Conservation (phyloP, 1,140 invertebrate species). For the Meteorus sp. region DNA sequence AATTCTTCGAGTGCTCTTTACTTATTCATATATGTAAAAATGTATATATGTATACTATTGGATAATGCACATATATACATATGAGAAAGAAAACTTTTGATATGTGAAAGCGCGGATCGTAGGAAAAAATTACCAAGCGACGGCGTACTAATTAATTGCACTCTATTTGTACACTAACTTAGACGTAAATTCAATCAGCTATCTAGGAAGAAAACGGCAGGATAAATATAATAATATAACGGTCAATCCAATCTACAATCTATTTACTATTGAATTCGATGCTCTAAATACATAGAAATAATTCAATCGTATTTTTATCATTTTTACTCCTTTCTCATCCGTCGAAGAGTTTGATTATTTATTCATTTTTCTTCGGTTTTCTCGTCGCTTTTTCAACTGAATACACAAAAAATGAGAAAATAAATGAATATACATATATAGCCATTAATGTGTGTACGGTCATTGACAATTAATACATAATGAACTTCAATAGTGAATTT, state of each 20-base stretch:
- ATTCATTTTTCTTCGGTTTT: no score
- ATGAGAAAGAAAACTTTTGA: no score
- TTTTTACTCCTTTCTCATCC: neutral
- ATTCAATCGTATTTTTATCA: neutral
- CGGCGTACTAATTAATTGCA: constrained; percentile 24
- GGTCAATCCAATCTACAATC: no score
- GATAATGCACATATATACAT: constrained; percentile 8
- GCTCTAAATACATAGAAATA: neutral
- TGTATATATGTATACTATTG: neutral
- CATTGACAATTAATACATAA: no score
- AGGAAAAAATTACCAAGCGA: no score
- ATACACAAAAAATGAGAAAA: neutral
- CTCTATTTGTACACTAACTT: constrained; percentile 24
- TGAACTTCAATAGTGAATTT: no score
- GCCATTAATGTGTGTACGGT: no score
- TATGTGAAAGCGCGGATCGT: constrained; percentile 21
- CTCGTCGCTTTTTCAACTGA: no score
- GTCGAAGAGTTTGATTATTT: neutral
- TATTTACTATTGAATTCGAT: neutral
- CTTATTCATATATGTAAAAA: constrained; percentile 4
- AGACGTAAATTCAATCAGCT: constrained; percentile 27
- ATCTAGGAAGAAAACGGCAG: neutral
- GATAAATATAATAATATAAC: no score
- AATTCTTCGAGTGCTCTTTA: no score
- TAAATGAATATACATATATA: no score